Evolutionary conservation across 2,113 vertebrate genomes (phyloP).

Genomic region (Megaceryle torquata): DNA sequence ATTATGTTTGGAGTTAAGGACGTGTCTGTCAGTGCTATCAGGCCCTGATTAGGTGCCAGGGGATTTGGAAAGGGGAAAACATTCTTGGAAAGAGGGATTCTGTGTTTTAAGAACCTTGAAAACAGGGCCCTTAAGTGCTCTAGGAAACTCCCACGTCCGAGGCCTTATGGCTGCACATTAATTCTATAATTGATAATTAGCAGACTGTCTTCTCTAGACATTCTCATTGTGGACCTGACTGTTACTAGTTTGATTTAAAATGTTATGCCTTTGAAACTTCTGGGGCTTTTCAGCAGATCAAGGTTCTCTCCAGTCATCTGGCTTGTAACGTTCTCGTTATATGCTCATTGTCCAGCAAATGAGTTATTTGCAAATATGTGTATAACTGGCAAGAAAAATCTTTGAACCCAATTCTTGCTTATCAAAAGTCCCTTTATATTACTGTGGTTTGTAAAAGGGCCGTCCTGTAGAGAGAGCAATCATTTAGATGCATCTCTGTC

Average conservation of each 20-base stretch:
- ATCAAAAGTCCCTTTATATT: background rate
- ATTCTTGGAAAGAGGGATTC: background rate
- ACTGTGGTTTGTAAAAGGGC: background rate
- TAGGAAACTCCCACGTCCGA: fast-evolving
- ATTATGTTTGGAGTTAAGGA: background rate
- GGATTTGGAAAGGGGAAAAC: background rate
- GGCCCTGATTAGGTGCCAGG: background rate
- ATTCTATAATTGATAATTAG: background rate
- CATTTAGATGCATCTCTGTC: background rate
- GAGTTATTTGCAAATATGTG: background rate
- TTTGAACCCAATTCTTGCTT: background rate
- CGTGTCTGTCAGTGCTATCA: too few species aligned
- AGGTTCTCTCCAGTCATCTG: background rate
- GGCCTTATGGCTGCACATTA: background rate
- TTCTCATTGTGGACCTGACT: background rate
- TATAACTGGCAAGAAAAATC: background rate
- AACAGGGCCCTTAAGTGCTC: background rate
- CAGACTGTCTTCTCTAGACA: background rate
- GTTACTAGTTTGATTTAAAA: background rate
- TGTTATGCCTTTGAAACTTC: background rate
- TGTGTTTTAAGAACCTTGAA: background rate
- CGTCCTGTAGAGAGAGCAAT: background rate
- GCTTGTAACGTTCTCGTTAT: background rate
- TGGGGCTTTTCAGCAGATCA: background rate
- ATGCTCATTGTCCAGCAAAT: background rate